phyloP scores from a whole-genome alignment of 2,888 invertebrate species.

The Stegana nigrithorax region DNA sequence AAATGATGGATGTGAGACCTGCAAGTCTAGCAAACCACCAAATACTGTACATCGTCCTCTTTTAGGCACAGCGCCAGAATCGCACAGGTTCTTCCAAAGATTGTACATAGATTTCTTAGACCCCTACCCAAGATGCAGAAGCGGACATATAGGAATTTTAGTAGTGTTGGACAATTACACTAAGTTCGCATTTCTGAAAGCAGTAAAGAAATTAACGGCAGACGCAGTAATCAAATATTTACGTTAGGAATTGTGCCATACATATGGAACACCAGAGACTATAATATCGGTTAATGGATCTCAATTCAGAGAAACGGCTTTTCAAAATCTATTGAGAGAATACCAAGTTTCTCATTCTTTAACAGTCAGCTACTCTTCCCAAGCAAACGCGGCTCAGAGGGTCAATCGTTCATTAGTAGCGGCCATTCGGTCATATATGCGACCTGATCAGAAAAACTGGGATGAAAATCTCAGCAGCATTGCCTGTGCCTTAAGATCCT shows the following conservation, averaged over 20 bases:
- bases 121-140: neutral
- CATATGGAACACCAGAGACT: neutral
- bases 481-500: slow-evolving; percentile 15
- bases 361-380: slow-evolving; percentile 20
- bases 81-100: neutral
- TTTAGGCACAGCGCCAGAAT: neutral
- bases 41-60: neutral
- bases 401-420: slow-evolving; percentile 29
- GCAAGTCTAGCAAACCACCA: neutral
- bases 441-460: slow-evolving; percentile 26
- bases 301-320: slow-evolving; percentile 18
- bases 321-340: slow-evolving; percentile 4
- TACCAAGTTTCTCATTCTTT: slow-evolving; percentile 16
- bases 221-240: neutral
- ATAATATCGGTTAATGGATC: neutral
- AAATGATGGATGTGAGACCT: neutral
- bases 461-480: slow-evolving; percentile 26
- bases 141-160: neutral
- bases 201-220: neutral
- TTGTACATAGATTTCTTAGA: neutral
- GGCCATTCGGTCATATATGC: slow-evolving; percentile 23
- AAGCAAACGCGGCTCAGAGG: slow-evolving; percentile 25
- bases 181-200: neutral
- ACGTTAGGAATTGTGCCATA: neutral
- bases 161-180: no score